Conservation (phyloP, 2,797 vertebrate genomes). For the Danio albolineatus region DNA sequence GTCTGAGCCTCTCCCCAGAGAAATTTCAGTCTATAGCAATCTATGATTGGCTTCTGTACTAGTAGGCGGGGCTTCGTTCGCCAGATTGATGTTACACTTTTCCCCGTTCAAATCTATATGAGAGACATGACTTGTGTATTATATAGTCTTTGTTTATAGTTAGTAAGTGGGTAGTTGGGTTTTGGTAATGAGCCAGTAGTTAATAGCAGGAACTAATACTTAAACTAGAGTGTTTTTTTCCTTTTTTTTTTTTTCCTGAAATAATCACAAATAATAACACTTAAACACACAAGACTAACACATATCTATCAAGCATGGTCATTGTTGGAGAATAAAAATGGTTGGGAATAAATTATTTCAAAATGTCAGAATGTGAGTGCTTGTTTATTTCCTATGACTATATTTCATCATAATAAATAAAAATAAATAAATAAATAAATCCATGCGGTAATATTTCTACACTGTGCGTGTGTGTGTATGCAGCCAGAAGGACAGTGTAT, state of each 20-base stretch:
- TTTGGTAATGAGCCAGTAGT: too few species aligned
- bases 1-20: too few species aligned
- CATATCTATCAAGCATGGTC: not conserved
- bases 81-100: too few species aligned
- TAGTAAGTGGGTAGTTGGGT: too few species aligned
- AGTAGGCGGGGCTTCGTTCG: too few species aligned
- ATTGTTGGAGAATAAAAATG: slow-evolving; percentile 15
- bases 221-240: not conserved
- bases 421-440: not conserved
- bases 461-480: slow-evolving; percentile 23
- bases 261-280: not conserved
- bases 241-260: not conserved
- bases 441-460: slow-evolving; percentile 18
- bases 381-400: slow-evolving; percentile 27
- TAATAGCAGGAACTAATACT: too few species aligned
- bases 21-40: too few species aligned
- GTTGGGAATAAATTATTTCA: slow-evolving; percentile 14
- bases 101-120: too few species aligned
- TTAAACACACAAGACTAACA: not conserved
- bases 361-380: slow-evolving; percentile 6
- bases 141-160: too few species aligned
- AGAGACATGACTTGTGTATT: too few species aligned
- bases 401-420: slow-evolving; percentile 41
- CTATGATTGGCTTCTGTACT: too few species aligned
- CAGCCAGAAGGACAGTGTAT: slow-evolving; percentile 19